phyloP scores from a whole-genome alignment of 2,797 vertebrate genomes.

The Malacoctenus gilli region DNA sequence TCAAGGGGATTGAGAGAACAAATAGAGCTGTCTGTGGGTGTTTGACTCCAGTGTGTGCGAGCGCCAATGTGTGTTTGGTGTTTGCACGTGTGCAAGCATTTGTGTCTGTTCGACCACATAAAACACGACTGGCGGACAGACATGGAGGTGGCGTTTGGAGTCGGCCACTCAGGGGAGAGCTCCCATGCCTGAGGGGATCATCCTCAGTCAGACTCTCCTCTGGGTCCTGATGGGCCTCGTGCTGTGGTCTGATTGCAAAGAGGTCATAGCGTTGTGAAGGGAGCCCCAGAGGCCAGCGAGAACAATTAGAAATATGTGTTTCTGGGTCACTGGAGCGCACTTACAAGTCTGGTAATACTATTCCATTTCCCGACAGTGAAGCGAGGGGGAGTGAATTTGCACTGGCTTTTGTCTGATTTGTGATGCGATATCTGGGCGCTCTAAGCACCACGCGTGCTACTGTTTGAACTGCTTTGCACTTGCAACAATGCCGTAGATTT shows the following conservation, averaged over 20 bases:
- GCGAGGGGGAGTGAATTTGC: slow-evolving; percentile 45
- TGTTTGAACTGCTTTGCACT: slow-evolving; percentile 49
- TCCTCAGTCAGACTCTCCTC: slow-evolving; percentile 43
- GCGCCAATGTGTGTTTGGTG: slow-evolving; percentile 35
- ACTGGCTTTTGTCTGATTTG: slow-evolving; percentile 48
- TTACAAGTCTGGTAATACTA: slow-evolving; percentile 51
- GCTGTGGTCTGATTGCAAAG: slow-evolving; percentile 64
- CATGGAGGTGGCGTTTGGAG: slow-evolving; percentile 60
- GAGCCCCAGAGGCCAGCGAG: slow-evolving; percentile 64
- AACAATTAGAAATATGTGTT: slow-evolving; percentile 80
- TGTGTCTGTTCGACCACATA: slow-evolving; percentile 33
- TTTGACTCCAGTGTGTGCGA: slow-evolving; percentile 57
- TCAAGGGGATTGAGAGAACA: slow-evolving; percentile 65
- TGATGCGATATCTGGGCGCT: slow-evolving; percentile 28
- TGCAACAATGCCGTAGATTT: slow-evolving; percentile 37
- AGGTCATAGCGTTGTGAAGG: slow-evolving; percentile 64
- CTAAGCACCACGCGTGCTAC: slow-evolving; percentile 21
- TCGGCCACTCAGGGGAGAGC: slow-evolving; percentile 46
- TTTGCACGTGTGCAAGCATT: slow-evolving; percentile 12
- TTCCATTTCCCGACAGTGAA: slow-evolving; percentile 48
- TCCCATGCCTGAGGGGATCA: slow-evolving; percentile 54
- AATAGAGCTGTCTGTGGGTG: slow-evolving; percentile 68
- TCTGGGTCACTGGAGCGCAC: slow-evolving; percentile 77
- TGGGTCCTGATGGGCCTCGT: slow-evolving; percentile 51
- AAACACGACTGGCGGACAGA: slow-evolving; percentile 39